These are phyloP conservation scores for Babylonia areolata DNA, from an alignment of 1,140 invertebrate genomes.

Conservation along the genomic window DNA sequence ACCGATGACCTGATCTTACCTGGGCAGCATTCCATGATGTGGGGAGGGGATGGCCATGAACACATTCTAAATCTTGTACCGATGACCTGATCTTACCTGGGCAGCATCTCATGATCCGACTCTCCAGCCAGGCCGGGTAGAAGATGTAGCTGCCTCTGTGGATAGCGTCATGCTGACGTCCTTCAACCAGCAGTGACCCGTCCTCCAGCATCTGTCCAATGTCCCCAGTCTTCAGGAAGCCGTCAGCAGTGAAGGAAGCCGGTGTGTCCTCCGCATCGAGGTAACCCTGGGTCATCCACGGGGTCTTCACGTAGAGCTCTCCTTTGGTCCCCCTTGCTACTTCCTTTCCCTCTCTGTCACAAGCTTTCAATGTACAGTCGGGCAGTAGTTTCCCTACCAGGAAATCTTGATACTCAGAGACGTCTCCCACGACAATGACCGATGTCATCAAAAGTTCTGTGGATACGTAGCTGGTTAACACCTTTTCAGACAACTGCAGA, in stretches of 20 bases:
- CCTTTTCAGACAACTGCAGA: not conserved
- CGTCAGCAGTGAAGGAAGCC: conserved; percentile 30
- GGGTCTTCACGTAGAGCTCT: not conserved
- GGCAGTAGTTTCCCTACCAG: not conserved
- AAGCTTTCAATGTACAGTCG: not conserved
- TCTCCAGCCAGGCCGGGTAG: conserved; percentile 30
- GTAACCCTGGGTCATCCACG: not conserved
- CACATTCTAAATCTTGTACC: too few relatives aligned
- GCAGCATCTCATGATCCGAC: not conserved
- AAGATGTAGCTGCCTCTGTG: conserved; percentile 6
- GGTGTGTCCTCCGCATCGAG: conserved; percentile 4
- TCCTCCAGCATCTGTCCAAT: not conserved
- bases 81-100: conserved; percentile 1
- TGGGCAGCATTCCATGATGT: not conserved
- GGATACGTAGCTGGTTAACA: not conserved
- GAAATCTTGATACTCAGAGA: not conserved
- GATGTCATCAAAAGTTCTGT: not conserved
- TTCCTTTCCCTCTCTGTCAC: not conserved
- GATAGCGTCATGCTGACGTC: not conserved
- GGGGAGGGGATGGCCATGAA: too few relatives aligned
- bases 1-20: too few relatives aligned
- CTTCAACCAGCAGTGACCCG: conserved; percentile 15
- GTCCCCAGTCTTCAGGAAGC: conserved; percentile 25
- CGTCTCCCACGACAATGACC: not conserved
- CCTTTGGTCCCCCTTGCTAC: not conserved